Percentiles rank a stretch among this genome's conserved stretches.
Conservation (phyloP, 1,140 invertebrate genomes). For the Drosophila repletoides region DNA sequence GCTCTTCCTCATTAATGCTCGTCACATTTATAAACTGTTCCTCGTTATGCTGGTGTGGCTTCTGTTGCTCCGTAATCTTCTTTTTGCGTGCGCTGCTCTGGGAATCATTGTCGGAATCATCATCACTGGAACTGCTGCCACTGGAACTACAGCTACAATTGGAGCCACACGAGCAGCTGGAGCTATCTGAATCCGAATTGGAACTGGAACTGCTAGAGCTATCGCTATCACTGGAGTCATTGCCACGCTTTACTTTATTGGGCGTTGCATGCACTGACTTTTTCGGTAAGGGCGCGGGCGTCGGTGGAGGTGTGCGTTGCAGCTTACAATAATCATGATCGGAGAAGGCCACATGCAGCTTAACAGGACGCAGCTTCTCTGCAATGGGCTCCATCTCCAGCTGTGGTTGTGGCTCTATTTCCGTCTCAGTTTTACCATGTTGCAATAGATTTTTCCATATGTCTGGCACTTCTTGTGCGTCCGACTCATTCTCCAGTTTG, state of each 20-base stretch:
- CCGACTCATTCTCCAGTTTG: conserved; percentile 14
- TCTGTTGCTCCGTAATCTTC: conserved; percentile 26
- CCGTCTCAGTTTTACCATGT: conserved; percentile 83
- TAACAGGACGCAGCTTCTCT: conserved; percentile 51
- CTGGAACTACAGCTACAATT: conserved; percentile 87
- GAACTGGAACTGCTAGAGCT: conserved; percentile 86
- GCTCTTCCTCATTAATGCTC: conserved; percentile 29
- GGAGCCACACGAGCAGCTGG: conserved; percentile 89
- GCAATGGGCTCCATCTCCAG: conserved; percentile 20
- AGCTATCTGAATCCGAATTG: conserved; percentile 69
- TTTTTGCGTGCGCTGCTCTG: conserved; percentile 22
- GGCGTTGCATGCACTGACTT: background rate
- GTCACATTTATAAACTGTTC: conserved; percentile 47
- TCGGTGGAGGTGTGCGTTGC: conserved; percentile 46
- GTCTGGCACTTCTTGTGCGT: conserved; percentile 84
- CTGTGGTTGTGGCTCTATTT: conserved; percentile 76
- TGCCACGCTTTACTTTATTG: conserved; percentile 52
- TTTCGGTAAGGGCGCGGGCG: conserved; percentile 17
- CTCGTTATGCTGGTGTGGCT: conserved; percentile 42
- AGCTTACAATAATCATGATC: conserved; percentile 88
- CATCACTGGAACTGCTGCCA: conserved; percentile 86
- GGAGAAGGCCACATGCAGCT: conserved; percentile 84
- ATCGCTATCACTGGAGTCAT: conserved; percentile 89
- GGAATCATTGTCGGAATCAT: conserved; percentile 77
- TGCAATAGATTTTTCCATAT: conserved; percentile 90